Evolutionary conservation across 2,113 vertebrate genomes (phyloP).

Genomic region (Etheostoma spectabile): DNA sequence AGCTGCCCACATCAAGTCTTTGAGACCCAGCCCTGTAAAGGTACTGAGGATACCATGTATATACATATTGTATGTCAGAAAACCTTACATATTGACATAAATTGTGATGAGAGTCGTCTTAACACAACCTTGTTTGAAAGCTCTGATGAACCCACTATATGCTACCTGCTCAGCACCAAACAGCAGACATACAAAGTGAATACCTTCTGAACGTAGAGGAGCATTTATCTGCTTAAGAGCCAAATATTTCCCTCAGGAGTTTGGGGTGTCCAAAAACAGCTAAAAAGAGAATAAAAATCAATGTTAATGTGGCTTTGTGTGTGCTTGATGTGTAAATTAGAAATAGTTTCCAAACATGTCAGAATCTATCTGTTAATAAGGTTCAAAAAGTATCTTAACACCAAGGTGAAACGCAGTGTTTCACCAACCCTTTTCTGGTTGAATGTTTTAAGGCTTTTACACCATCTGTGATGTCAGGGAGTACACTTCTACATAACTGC

Average conservation of each 20-base stretch:
- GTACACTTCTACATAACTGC: background rate
- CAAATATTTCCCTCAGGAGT: slow-evolving; percentile 2
- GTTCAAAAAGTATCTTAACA: background rate
- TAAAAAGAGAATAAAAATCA: background rate
- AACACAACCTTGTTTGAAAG: slow-evolving; percentile 4
- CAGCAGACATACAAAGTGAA: background rate
- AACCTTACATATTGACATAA: background rate
- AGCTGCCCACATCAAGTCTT: slow-evolving; percentile 90
- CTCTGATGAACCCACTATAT: background rate
- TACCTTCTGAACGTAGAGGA: background rate
- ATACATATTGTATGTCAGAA: background rate
- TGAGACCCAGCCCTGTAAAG: slow-evolving; percentile 92
- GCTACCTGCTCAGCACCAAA: background rate
- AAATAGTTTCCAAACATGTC: background rate
- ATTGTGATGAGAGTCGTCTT: background rate
- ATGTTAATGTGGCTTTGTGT: background rate
- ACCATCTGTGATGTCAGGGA: background rate
- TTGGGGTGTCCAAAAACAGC: background rate
- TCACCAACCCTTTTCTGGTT: background rate
- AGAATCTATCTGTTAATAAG: background rate
- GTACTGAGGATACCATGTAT: slow-evolving; percentile 72
- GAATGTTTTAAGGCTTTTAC: background rate
- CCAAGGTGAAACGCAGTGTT: background rate
- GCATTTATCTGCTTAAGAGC: background rate
- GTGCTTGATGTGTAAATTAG: background rate